These are phyloP conservation scores for Portevinia maculata DNA, from an alignment of 2,888 invertebrate genomes.

Conservation along the genomic window DNA sequence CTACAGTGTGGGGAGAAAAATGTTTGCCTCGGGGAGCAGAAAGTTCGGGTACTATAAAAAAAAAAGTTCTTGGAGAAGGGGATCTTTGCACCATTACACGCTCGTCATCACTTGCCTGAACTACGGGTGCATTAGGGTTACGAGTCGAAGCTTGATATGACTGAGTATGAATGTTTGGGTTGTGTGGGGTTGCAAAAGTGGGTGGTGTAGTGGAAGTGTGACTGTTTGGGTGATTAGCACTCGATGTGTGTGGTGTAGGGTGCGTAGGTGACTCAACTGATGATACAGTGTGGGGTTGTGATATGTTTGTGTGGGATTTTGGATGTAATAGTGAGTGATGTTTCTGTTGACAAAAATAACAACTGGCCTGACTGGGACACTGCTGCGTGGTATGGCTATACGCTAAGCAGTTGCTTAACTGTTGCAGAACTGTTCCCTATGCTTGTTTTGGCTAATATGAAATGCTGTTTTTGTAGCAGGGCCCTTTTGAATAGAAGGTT, in stretches of 20 bases:
- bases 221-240: no score
- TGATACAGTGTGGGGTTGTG: no score
- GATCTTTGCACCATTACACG: no score
- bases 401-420: conserved; percentile 6
- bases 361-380: neutral
- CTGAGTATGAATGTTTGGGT: neutral
- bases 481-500: neutral
- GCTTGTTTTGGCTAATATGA: neutral
- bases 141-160: neutral
- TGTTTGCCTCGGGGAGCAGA: no score
- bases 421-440: neutral
- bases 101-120: neutral
- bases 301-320: no score
- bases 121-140: neutral
- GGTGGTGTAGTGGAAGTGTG: no score
- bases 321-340: conserved; percentile 6
- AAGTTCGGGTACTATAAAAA: no score
- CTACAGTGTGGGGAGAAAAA: no score
- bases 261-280: no score
- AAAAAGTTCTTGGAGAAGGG: no score
- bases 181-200: neutral
- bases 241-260: no score
- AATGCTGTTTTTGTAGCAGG: neutral
- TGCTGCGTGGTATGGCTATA: neutral
- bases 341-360: conserved; percentile 9